Evolutionary conservation across 1,140 invertebrate genomes (phyloP), one percentile per base, ranked within the genome.

Genomic region (Lepeophtheirus salmonis): DNA sequence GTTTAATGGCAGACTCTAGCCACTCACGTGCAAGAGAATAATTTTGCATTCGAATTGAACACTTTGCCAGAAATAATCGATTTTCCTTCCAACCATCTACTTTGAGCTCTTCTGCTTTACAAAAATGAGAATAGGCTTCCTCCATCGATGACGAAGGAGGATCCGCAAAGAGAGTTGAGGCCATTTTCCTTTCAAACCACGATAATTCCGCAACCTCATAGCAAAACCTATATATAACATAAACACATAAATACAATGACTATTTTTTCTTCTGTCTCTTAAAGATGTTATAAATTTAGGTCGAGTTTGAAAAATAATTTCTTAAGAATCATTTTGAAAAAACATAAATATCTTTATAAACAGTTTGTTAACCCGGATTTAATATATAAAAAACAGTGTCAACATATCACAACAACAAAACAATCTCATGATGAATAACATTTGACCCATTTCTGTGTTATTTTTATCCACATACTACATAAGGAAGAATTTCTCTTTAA

Each of bases 151-250:
- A 74, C 64, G 69, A 73, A 25, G 83, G 83, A 48, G 80, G 75
- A 58, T 79, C 76, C 6, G 76, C 77, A 73, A 80, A 84, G 16
- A 86, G 68, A 14, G 82, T 76, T 21, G 78, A 68, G 13, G 83
- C 84, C 23, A 83, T 75, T 70, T 82, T 83, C 63, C 78, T 74
- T 68, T 86, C 81, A 41, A 83, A 64, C 81, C 81, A 84, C 14
- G 76, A 74, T 56, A 84, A 70, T 65, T 70, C 72, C 30, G 78
- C 74, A n/a, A 79, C 76, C 76, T 79, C 59, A 14, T 66, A 65
- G 22, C 63, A 52, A 63, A 62, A 63, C 49, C 41, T 26, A 23
- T 12, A 22, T 18, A 21, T n/a, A 13, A 59, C 50, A 56, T 13
- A 18, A 57, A 20, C 26, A 4, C 6, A 1, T 50, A 22, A 64